Evolutionary conservation across 2,888 invertebrate genomes (phyloP).

Genomic region (Encarsia formosa): DNA sequence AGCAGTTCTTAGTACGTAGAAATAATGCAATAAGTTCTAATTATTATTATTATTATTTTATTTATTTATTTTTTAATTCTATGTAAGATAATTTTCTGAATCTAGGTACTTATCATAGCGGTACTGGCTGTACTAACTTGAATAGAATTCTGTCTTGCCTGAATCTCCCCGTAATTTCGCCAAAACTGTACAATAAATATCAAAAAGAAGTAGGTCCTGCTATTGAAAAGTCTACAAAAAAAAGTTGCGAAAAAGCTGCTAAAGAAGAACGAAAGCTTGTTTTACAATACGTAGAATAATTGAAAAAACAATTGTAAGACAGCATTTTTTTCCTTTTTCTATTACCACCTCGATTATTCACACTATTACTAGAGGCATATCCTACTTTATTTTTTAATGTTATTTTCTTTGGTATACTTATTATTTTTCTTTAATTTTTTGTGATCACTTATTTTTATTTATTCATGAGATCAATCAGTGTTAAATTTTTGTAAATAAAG

Average conservation of each 20-base stretch:
- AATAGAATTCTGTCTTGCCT: background rate
- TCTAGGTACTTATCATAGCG: background rate
- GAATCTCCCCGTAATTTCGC: background rate
- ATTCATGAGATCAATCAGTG: no score
- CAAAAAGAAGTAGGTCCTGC: slow-evolving; percentile 1
- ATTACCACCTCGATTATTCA: no score
- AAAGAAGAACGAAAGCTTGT: background rate
- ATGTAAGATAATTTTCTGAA: background rate
- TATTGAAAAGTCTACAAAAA: background rate
- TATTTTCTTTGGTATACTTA: no score
- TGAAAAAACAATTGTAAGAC: background rate
- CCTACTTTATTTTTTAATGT: no score
- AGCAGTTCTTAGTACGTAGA: background rate
- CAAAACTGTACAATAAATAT: background rate
- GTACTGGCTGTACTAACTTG: background rate
- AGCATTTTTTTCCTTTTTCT: no score
- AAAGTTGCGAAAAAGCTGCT: background rate
- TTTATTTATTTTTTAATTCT: background rate
- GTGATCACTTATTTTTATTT: no score
- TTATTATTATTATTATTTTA: background rate
- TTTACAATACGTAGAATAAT: background rate
- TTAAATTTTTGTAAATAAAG: no score
- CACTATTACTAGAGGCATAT: no score
- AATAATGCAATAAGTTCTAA: background rate
- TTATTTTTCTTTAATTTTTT: no score